Evolutionary conservation across 2,888 invertebrate genomes (phyloP), one percentile per base, ranked within the genome.

Genomic region (Drosophila paranaensis): DNA sequence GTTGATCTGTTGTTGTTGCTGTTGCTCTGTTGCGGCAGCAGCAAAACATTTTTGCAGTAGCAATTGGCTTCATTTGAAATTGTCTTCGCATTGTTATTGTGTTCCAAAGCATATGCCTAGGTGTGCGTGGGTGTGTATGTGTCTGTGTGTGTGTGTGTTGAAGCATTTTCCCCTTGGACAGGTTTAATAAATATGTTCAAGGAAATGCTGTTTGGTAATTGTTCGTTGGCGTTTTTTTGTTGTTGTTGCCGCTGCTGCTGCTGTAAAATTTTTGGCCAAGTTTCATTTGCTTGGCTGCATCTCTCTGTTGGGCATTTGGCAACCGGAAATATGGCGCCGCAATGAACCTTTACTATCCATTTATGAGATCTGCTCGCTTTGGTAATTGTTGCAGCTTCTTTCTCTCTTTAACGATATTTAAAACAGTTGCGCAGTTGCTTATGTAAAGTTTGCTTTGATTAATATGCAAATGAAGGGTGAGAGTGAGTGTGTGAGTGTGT

Each of bases 131-230:
- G 42, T 62, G 48, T 48, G 46, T 13, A 2, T 20, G 20, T 20
- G 40, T n/a, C 1, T 20, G 11, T 43, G 11, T 43, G 6, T 62
- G 16, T 62, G 69, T 62, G 25, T 73, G 68, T 58, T 70, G 50
- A 54, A 16, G 71, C 77, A 79, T 90, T 90, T 84, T 86, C 82
- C 88, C 77, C 82, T 83, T 84, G 88, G 86, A 82, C 90, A 90
- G 91, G 79, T 91, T 91, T 91, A 91, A 91, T 91, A 91, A 91
- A 91, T 91, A 91, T 91, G 91, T 91, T 91, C 85, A 82, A 91
- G 91, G 91, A 91, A 91, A 91, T 90, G 89, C 84, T 85, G 86
- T 89, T 91, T 90, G 89, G 91, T 90, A 90, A 90, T 90, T 90
- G 91, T 90, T 90, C 82, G 90, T 76, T 86, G 88, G 74, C 71